phyloP scores from a whole-genome alignment of 1,140 invertebrate species.

The Conopomorpha cramerella region DNA sequence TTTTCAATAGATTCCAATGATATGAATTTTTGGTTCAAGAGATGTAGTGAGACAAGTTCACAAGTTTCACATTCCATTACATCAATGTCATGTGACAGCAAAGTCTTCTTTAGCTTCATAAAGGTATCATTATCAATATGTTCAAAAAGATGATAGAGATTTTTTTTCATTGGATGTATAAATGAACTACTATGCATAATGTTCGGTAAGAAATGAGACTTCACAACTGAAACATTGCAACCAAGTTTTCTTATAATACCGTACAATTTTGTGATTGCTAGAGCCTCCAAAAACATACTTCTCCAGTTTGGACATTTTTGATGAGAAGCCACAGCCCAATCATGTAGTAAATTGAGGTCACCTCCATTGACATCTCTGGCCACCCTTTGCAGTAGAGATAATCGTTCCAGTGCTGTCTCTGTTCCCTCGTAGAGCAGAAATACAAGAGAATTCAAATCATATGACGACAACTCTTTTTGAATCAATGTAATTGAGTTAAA shows the following conservation, averaged over 20 bases:
- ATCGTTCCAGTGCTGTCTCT: conserved; percentile 36
- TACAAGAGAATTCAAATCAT: conserved; percentile 39
- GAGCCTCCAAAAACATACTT: conserved; percentile 40
- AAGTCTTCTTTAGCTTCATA: conserved; percentile 27
- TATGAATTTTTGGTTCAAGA: conserved; percentile 40
- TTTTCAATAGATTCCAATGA: too few relatives aligned
- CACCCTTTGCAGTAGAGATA: conserved; percentile 31
- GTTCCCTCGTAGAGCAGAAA: conserved; percentile 42
- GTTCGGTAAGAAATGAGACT: conserved; percentile 21
- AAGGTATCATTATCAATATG: conserved; percentile 23
- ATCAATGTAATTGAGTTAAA: conserved; percentile 25
- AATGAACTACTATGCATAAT: conserved; percentile 19
- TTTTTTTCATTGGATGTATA: conserved; percentile 38
- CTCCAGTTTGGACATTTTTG: conserved; percentile 28
- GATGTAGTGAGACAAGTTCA: conserved; percentile 37
- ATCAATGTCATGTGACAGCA: conserved; percentile 27
- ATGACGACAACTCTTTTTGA: conserved; percentile 34
- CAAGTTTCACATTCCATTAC: conserved; percentile 25
- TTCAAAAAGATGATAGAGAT: conserved; percentile 39
- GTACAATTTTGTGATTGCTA: conserved; percentile 32
- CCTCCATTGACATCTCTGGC: conserved; percentile 19
- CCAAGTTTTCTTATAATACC: conserved; percentile 35
- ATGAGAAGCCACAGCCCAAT: conserved; percentile 33
- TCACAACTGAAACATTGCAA: conserved; percentile 23
- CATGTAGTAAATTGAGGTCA: conserved; percentile 31